Percentiles rank a stretch among this genome's conserved stretches.
These are phyloP conservation scores for Zygogramma bicolorata DNA, from an alignment of 2,888 invertebrate species.

Conservation along the genomic window DNA sequence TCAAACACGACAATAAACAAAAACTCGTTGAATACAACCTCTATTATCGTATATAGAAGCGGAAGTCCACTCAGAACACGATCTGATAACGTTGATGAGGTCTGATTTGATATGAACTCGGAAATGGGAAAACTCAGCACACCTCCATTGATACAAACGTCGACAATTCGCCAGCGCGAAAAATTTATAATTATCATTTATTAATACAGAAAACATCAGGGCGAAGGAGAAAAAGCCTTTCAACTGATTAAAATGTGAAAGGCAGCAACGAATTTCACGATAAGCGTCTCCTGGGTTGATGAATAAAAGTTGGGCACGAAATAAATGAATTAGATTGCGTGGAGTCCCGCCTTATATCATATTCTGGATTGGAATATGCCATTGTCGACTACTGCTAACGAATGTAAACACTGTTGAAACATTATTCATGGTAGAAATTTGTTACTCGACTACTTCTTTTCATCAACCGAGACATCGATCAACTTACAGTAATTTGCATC, in stretches of 20 bases:
- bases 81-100: background rate
- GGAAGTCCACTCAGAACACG: background rate
- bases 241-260: conserved; percentile 8
- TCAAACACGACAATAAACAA: too few species aligned
- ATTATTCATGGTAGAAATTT: background rate
- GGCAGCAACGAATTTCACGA: background rate
- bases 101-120: background rate
- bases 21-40: too few species aligned
- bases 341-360: conserved; percentile 18
- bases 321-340: conserved; percentile 38
- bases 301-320: conserved; percentile 35
- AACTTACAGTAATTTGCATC: too few species aligned
- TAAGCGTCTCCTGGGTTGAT: conserved; percentile 23
- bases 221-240: background rate
- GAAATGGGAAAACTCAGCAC: conserved; percentile 1
- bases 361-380: background rate
- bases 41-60: background rate
- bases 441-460: background rate
- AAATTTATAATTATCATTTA: background rate
- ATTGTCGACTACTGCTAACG: background rate
- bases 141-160: background rate
- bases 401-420: conserved; percentile 1
- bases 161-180: background rate
- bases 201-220: background rate
- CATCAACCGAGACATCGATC: background rate